Base-by-base conservation (phyloP, 2,888 invertebrate genomes). In the Eupelmus urozonus region DNA sequence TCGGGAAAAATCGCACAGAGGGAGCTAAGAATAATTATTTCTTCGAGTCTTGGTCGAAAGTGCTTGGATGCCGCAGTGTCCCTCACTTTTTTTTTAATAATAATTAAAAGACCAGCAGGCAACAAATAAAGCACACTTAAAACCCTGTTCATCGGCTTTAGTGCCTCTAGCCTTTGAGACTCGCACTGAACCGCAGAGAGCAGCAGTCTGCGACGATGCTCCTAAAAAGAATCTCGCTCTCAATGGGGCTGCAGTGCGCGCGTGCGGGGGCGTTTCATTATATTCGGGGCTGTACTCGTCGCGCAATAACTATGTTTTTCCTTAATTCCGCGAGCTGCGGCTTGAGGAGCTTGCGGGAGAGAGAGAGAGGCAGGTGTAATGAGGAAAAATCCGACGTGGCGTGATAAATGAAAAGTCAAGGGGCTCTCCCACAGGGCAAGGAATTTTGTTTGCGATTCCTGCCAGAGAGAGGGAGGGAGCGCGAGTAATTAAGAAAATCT, bases 361-460 rank as follows among this genome's bases (percentile, higher is more conserved):
- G n/a, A n/a, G n/a, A n/a, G n/a, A n/a, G n/a, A n/a, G n/a, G 16
- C 25, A 25, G 9, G 40, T 51, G 72, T 72, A 72, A 72, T 53
- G 72, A 72, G 72, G 72, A 20, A 27, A 53, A 34, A 72, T 72
- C 62, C 72, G 51, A 40, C 40, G 40, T 7, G 5, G 27, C 49
- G 34, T 62, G 72, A 72, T 51, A 72, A 62, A 72, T 62, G 62
- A 72, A 72, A 72, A 72, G 45, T 60, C 45, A 49, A 51, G 49
- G 13, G 45, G 70, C 18, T 11, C n/a, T n/a, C n/a, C n/a, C n/a
- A n/a, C n/a, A n/a, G n/a, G n/a, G n/a, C 23, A 13, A 1, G 42
- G 29, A 60, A 71, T 71, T 59, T 34, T 49, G 59, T 71, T 62
- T 62, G 53, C 34, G 71, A 23, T 13, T 5, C 34, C 60, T 25